Conservation (phyloP, 2,797 vertebrate species). For the Paedocypris micromegethes region DNA sequence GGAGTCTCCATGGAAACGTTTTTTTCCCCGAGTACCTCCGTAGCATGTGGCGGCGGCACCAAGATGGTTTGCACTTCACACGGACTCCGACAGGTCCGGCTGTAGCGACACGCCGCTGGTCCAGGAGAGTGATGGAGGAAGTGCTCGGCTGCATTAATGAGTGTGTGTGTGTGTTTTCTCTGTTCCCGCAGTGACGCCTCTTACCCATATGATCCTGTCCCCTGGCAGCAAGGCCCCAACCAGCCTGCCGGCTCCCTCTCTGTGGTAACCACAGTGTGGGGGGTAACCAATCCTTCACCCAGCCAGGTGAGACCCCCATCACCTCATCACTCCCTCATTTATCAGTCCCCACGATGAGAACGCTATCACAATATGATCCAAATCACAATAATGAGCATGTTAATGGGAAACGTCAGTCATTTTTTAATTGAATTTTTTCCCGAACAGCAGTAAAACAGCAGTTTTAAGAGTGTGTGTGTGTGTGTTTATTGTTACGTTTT, state of each 20-base stretch:
- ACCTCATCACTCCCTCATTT: slow-evolving; percentile 3
- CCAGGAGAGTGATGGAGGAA: slow-evolving; percentile 14
- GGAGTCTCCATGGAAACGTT: slow-evolving; percentile 57
- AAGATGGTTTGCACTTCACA: slow-evolving; percentile 7
- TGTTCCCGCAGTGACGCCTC: slow-evolving; percentile 80
- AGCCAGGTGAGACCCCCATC: slow-evolving; percentile 78
- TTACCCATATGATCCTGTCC: slow-evolving; percentile 84
- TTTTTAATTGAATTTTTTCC: no score
- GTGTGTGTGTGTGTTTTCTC: slow-evolving; percentile 30
- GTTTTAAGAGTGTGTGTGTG: no score
- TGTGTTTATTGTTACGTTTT: no score
- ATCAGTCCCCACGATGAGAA: neutral
- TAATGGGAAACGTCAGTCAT: no score
- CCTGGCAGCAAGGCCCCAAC: slow-evolving; percentile 89
- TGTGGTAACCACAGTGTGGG: slow-evolving; percentile 97
- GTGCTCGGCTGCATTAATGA: slow-evolving; percentile 25
- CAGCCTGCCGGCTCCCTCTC: slow-evolving; percentile 90
- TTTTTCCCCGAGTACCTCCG: slow-evolving; percentile 45
- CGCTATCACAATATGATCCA: neutral
- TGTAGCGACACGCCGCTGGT: slow-evolving; percentile 16
- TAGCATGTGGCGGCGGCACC: slow-evolving; percentile 51
- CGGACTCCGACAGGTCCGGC: slow-evolving; percentile 20
- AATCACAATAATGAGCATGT: no score
- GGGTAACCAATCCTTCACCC: slow-evolving; percentile 89
- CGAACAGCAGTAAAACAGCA: no score